Percentiles rank a stretch among this genome's conserved stretches.
Evolutionary conservation across 2,888 invertebrate species (phyloP).

Genomic region (Spatulosminthurus flaviceps): DNA sequence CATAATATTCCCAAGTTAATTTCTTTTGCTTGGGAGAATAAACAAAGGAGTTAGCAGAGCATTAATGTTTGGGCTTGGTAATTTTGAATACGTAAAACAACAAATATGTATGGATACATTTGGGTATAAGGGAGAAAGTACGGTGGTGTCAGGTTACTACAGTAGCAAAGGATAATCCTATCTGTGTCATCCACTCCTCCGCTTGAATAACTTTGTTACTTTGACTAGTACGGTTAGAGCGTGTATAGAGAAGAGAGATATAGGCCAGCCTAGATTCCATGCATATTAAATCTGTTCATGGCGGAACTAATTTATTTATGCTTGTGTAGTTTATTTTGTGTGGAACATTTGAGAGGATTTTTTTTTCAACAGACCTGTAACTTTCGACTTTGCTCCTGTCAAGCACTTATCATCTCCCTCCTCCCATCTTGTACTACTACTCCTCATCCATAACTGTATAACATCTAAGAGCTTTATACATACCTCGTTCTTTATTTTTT

Average conservation of each 20-base stretch:
- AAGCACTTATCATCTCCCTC: neutral
- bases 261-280: constrained; percentile 3
- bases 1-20: too few species aligned
- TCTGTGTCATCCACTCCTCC: neutral
- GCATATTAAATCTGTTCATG: constrained; percentile 1
- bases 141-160: neutral
- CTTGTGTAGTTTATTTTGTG: constrained; percentile 20
- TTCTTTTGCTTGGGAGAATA: too few species aligned
- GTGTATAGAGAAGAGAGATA: too few species aligned
- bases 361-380: neutral
- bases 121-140: neutral
- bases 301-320: constrained; percentile 36
- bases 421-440: neutral
- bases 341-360: constrained; percentile 1
- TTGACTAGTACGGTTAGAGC: too few species aligned
- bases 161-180: constrained; percentile 1
- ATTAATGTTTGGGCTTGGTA: too few species aligned
- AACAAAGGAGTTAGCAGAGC: too few species aligned
- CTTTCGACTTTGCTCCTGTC: neutral
- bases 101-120: too few species aligned
- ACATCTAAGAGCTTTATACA: too few species aligned
- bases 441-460: too few species aligned
- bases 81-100: too few species aligned
- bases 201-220: neutral
- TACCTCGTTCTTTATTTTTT: too few species aligned